Conservation (phyloP, 2,797 vertebrate genomes). For the Hippoglossus hippoglossus region DNA sequence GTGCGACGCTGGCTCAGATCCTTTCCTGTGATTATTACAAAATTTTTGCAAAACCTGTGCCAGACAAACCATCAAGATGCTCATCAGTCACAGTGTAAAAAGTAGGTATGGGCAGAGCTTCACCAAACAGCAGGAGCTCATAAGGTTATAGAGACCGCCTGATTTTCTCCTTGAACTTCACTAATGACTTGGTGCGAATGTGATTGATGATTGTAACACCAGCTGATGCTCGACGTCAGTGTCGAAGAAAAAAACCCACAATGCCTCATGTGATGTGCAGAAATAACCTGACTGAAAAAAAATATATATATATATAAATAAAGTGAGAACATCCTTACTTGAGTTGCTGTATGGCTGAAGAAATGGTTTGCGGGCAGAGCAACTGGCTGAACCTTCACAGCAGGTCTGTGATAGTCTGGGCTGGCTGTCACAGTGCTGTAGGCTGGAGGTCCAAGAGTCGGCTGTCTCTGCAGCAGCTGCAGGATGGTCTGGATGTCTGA, state of each 20-base stretch:
- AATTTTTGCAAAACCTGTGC: background rate
- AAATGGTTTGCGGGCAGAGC: slow-evolving; percentile 86
- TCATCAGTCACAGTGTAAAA: slow-evolving; percentile 2
- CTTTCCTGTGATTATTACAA: slow-evolving; percentile 4
- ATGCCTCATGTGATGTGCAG: background rate
- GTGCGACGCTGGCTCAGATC: slow-evolving; percentile 3
- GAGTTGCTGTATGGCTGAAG: slow-evolving; percentile 85
- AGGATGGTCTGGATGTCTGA: slow-evolving; percentile 96
- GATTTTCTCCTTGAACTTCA: slow-evolving; percentile 2
- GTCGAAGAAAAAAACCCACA: background rate
- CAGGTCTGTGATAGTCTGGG: slow-evolving; percentile 87
- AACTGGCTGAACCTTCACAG: slow-evolving; percentile 82
- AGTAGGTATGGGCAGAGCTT: background rate
- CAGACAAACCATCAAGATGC: slow-evolving; percentile 7
- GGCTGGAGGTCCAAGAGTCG: slow-evolving; percentile 90
- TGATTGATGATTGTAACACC: slow-evolving; percentile 19
- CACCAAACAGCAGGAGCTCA: slow-evolving; percentile 11
- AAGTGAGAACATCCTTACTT: slow-evolving; percentile 53
- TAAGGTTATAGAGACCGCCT: background rate
- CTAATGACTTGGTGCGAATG: slow-evolving; percentile 20
- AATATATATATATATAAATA: background rate
- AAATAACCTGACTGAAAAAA: background rate
- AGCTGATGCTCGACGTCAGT: background rate
- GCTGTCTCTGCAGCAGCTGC: slow-evolving; percentile 94
- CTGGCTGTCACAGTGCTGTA: slow-evolving; percentile 93